Evolutionary conservation across 1,140 invertebrate genomes (phyloP), one percentile per base, ranked within the genome.

Genomic region (Aphaenogaster floridana): DNA sequence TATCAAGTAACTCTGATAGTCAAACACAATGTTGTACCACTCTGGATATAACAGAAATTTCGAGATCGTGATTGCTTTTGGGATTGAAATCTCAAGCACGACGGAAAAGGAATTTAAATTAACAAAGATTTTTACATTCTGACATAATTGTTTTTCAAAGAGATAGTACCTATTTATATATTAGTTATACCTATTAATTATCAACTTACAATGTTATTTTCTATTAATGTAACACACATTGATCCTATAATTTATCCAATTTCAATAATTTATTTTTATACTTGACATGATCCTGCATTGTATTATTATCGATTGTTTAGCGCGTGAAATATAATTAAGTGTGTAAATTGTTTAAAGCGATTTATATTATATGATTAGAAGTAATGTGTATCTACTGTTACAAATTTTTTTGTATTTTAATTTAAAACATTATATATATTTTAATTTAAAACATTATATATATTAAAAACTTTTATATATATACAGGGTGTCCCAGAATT

Each of bases 1-100:
- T 64, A 45, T 63, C 39, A 63, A 78, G 76, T 63, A 63, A 78
- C 76, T 78, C 17, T 59, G 76, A 78, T 78, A 78, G 59, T 78
- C 42, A 17, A 45, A 64, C 21, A 64, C 57, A 78, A 63, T 63
- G 39, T 63, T 63, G 21, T 28, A 34, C 11, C 13, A 36, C 0
- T 59, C 13, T 42, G 36, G 11, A 59, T 45, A 59, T 28, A 76
- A 45, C n/a, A 39, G 17, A 76, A 76, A 50, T 68, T 68, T n/a
- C 11, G 11, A 4, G 4, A 69, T 69, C 42, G 6, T 50, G 66
- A 69, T 50, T 69, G 21, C 54, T 76, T 39, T 59, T 42, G 39
- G 11, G 5, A 7, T 42, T 7, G 36, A 28, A 39, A 76, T 59
- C 11, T 59, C 13, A 45, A 61, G 21, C 7, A 42, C 3, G 2